Evolutionary conservation across 2,797 vertebrate species (phyloP).

Genomic region (Cryptoblepharus egeriae): DNA sequence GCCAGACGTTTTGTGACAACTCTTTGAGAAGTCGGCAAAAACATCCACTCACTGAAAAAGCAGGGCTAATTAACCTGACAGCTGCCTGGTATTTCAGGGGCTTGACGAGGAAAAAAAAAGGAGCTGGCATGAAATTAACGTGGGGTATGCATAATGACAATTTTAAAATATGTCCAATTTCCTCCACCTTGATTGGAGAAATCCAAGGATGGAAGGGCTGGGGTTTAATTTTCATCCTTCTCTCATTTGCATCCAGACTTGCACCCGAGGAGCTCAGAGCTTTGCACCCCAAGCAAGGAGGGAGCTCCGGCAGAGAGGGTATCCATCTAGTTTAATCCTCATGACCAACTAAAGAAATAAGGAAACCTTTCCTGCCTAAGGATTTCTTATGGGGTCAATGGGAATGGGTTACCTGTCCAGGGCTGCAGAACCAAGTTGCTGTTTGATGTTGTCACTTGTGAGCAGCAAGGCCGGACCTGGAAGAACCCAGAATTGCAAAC

Average conservation of each 20-base stretch:
- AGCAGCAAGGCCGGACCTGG: conserved; percentile 89
- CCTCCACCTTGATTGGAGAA: neutral
- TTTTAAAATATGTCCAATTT: neutral
- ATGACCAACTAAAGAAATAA: too few species aligned
- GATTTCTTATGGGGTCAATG: too few species aligned
- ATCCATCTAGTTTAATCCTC: neutral
- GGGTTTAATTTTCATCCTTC: neutral
- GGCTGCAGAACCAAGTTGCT: conserved; percentile 88
- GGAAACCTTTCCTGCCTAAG: too few species aligned
- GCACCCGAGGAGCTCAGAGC: neutral
- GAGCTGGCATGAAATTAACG: neutral
- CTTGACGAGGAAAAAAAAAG: neutral
- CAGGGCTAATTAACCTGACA: conserved; percentile 28
- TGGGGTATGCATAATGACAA: neutral
- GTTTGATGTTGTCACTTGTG: conserved; percentile 92
- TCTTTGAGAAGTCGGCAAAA: neutral
- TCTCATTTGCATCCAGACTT: neutral
- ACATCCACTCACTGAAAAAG: neutral
- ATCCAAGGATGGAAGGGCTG: neutral
- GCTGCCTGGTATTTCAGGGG: neutral
- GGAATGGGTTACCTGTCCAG: conserved; percentile 86
- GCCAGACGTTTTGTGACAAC: neutral
- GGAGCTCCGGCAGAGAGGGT: too few species aligned
- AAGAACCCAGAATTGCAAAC: conserved; percentile 14
- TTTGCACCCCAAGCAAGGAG: too few species aligned